phyloP scores from a whole-genome alignment of 1,140 invertebrate genomes.

The Caerostris extrusa region DNA sequence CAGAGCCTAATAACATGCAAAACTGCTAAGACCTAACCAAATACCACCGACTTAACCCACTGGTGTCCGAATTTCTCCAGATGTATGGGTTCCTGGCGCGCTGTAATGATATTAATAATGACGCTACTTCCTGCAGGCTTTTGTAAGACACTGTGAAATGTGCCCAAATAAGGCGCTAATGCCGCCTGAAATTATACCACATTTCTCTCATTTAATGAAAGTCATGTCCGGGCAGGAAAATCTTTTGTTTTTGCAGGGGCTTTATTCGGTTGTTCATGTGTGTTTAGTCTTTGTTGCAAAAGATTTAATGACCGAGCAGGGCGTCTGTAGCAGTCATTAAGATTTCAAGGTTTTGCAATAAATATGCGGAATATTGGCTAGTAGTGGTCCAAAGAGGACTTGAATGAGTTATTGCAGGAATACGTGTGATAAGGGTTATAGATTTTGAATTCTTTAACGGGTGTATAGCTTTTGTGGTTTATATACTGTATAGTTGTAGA shows the following conservation, averaged over 20 bases:
- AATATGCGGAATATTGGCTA: neutral
- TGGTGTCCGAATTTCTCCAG: neutral
- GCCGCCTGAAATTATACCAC: neutral
- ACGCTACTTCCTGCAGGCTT: neutral
- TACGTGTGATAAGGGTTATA: neutral
- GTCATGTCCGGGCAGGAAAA: neutral
- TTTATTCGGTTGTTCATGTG: neutral
- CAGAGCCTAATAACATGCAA: no score
- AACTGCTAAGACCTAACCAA: no score
- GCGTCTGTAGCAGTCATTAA: neutral
- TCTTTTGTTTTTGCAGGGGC: neutral
- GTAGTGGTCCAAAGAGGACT: no score
- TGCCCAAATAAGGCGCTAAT: neutral
- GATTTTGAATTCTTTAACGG: neutral
- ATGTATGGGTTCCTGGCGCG: neutral
- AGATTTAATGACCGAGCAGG: neutral
- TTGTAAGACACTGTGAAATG: neutral
- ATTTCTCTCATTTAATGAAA: neutral
- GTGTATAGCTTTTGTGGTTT: neutral
- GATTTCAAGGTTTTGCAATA: neutral
- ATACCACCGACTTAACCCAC: neutral
- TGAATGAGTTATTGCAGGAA: neutral
- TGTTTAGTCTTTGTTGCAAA: neutral
- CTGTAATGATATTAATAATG: conserved; percentile 11
- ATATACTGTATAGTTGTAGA: neutral